A percentile compares a stretch with the other conserved stretches of the same genome.
Conservation (phyloP, 2,888 invertebrate species). For the Mesoligia furuncula region DNA sequence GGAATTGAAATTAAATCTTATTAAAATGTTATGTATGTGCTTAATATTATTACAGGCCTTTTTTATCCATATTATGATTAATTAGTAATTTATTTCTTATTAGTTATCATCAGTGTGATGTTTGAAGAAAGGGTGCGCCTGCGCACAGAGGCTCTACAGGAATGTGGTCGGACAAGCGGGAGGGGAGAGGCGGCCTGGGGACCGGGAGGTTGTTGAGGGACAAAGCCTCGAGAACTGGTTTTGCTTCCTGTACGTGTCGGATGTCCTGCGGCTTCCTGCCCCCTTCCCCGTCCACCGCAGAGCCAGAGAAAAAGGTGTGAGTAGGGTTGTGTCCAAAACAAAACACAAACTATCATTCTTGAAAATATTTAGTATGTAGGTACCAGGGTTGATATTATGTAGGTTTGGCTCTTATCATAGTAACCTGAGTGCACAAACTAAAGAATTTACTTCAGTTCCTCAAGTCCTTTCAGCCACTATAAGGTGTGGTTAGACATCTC, state of each 20-base stretch:
- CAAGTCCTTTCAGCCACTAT: background rate
- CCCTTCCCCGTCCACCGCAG: slow-evolving; percentile 77
- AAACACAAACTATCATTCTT: slow-evolving; percentile 34
- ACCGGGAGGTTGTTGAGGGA: slow-evolving; percentile 84
- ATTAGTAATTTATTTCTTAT: slow-evolving; percentile 57
- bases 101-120: slow-evolving; percentile 68
- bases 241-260: slow-evolving; percentile 91
- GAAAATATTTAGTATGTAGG: slow-evolving; percentile 7
- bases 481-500: background rate
- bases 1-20: slow-evolving; percentile 26
- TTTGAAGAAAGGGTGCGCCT: slow-evolving; percentile 80
- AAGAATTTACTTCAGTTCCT: background rate
- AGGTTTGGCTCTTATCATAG: background rate
- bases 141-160: slow-evolving; percentile 84
- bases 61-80: slow-evolving; percentile 22
- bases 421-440: background rate
- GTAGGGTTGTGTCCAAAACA: slow-evolving; percentile 74
- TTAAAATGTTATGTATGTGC: slow-evolving; percentile 33
- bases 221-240: slow-evolving; percentile 89
- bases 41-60: too few relatives aligned
- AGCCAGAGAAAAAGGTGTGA: slow-evolving; percentile 76
- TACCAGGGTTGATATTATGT: background rate
- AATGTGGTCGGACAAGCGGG: slow-evolving; percentile 85
- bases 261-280: slow-evolving; percentile 91
- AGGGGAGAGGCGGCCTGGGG: slow-evolving; percentile 71